phyloP scores from a whole-genome alignment of 2,888 invertebrate genomes.

The Agrochola lota region DNA sequence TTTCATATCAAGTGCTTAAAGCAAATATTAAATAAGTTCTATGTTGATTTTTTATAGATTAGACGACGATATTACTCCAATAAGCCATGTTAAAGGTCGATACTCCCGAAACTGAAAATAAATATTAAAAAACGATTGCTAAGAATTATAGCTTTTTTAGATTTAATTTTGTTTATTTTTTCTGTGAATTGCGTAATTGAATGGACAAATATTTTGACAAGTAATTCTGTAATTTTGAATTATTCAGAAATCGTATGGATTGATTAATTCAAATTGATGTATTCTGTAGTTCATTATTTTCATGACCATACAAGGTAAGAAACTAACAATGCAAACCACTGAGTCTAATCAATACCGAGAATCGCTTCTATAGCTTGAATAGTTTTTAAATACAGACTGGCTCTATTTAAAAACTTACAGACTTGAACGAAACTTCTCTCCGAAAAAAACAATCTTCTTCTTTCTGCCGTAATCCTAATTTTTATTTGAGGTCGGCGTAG shows the following conservation, averaged over 20 bases:
- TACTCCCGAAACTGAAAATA: slow-evolving; percentile 78
- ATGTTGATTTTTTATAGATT: slow-evolving; percentile 88
- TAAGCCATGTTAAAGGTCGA: slow-evolving; percentile 77
- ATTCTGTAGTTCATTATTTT: background rate
- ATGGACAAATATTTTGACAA: background rate
- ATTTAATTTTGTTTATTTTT: slow-evolving; percentile 7
- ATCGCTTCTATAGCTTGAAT: background rate
- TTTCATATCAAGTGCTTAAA: slow-evolving; percentile 86
- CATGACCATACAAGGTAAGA: background rate
- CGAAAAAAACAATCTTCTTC: background rate
- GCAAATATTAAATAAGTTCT: slow-evolving; percentile 80
- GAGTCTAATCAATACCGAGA: background rate
- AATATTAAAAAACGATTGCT: slow-evolving; percentile 80
- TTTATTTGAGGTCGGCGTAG: too few relatives aligned
- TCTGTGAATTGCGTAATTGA: slow-evolving; percentile 7
- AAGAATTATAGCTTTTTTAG: slow-evolving; percentile 55
- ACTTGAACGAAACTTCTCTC: background rate
- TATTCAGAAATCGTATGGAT: background rate
- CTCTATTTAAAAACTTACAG: background rate
- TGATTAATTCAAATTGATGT: background rate
- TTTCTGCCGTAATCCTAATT: background rate
- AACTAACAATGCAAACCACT: background rate
- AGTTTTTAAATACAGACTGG: background rate
- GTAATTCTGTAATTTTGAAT: background rate
- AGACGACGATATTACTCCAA: slow-evolving; percentile 75